Evolutionary conservation across 2,113 vertebrate species (phyloP).

Genomic region (Cercopithecus mona): DNA sequence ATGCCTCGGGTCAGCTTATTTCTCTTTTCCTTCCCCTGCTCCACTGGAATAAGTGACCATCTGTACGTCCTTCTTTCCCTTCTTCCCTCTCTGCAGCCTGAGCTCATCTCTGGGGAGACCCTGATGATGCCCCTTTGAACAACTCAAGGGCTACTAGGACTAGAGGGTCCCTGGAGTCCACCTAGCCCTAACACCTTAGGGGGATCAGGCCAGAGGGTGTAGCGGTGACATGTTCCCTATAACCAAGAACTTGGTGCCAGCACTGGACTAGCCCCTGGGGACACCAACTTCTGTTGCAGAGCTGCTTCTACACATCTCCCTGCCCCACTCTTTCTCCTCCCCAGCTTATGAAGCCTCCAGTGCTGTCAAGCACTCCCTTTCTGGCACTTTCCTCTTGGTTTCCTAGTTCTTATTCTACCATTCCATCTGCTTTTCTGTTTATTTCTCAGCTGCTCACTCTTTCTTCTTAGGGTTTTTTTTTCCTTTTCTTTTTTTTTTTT

Average conservation of each 20-base stretch:
- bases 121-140: neutral
- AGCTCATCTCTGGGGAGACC: neutral
- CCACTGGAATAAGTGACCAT: neutral
- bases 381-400: neutral
- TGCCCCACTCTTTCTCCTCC: neutral
- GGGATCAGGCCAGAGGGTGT: neutral
- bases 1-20: neutral
- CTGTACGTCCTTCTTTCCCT: neutral
- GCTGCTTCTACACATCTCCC: too few relatives aligned
- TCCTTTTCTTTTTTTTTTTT: too few relatives aligned
- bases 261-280: neutral
- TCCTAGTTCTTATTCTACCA: neutral
- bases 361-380: neutral
- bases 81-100: neutral
- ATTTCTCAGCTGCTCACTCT: neutral
- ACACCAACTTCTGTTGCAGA: accelerated
- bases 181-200: neutral
- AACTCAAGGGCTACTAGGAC: neutral
- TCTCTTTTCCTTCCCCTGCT: neutral
- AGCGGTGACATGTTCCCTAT: neutral
- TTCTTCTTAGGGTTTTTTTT: neutral
- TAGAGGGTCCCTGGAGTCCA: neutral
- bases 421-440: neutral
- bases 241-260: neutral
- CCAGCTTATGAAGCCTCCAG: neutral